phyloP scores from a whole-genome alignment of 2,113 vertebrate species.

The Silurus meridionalis region DNA sequence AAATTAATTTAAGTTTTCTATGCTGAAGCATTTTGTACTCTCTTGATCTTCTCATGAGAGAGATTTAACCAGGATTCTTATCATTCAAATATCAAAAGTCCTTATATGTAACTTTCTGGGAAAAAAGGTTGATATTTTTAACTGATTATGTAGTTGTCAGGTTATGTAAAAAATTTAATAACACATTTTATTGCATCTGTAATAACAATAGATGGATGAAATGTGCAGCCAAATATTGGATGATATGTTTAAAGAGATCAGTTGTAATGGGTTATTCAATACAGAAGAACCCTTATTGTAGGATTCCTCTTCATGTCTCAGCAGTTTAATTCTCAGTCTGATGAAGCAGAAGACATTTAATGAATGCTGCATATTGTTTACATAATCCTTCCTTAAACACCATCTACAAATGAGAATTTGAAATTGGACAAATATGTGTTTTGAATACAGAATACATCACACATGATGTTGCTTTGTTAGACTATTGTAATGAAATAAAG shows the following conservation, averaged over 20 bases:
- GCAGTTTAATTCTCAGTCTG: constrained; percentile 3
- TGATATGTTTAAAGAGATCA: not conserved
- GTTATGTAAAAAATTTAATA: not conserved
- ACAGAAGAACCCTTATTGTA: not conserved
- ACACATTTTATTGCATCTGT: not conserved
- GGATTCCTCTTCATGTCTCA: not conserved
- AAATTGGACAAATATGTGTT: not conserved
- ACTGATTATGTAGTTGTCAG: not conserved
- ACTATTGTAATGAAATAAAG: not conserved
- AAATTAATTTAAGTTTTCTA: not conserved
- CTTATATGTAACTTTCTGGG: not conserved
- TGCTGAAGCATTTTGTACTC: not conserved
- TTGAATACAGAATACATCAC: not conserved
- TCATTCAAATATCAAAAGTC: not conserved
- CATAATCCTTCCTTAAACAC: not conserved
- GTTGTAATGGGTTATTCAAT: not conserved
- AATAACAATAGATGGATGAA: not conserved
- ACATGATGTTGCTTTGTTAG: not conserved
- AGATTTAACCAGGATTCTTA: not conserved
- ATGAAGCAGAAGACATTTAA: constrained; percentile 2
- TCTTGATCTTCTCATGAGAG: not conserved
- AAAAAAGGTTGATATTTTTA: not conserved
- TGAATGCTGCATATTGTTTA: not conserved
- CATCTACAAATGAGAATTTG: not conserved
- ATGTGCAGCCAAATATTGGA: not conserved